phyloP scores from a whole-genome alignment of 1,140 invertebrate genomes.

The Drosophila lacertosa region DNA sequence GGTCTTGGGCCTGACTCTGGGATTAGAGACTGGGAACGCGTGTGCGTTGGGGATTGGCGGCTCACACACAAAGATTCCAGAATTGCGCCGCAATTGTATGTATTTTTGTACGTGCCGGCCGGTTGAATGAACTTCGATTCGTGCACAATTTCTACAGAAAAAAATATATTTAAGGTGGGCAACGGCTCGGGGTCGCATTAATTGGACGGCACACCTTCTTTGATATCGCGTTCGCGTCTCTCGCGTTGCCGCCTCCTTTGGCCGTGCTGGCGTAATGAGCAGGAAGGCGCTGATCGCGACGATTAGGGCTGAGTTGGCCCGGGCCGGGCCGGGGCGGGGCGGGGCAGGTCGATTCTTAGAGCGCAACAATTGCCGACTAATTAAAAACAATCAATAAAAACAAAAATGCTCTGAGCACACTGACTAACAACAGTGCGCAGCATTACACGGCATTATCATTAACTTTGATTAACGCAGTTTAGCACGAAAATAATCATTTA shows the following conservation, averaged over 20 bases:
- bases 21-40: not conserved
- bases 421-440: slow-evolving; percentile 23
- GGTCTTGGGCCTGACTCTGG: not conserved
- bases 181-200: slow-evolving; percentile 37
- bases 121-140: slow-evolving; percentile 64
- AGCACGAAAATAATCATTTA: slow-evolving; percentile 78
- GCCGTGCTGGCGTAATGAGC: slow-evolving; percentile 50
- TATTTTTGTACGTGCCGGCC: slow-evolving; percentile 20
- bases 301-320: slow-evolving; percentile 8
- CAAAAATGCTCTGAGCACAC: slow-evolving; percentile 37
- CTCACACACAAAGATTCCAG: slow-evolving; percentile 33
- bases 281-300: slow-evolving; percentile 33
- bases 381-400: slow-evolving; percentile 81
- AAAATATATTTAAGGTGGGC: slow-evolving; percentile 27
- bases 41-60: slow-evolving; percentile 4
- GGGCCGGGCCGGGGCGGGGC: slow-evolving; percentile 49
- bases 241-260: slow-evolving; percentile 14
- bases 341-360: slow-evolving; percentile 51
- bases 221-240: slow-evolving; percentile 49
- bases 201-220: slow-evolving; percentile 64
- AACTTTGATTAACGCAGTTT: slow-evolving; percentile 78
- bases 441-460: slow-evolving; percentile 69
- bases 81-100: slow-evolving; percentile 34
- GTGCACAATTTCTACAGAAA: not conserved
- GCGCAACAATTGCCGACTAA: slow-evolving; percentile 51